Conservation (phyloP, 2,888 invertebrate genomes). For the Steinernema hermaphroditum region DNA sequence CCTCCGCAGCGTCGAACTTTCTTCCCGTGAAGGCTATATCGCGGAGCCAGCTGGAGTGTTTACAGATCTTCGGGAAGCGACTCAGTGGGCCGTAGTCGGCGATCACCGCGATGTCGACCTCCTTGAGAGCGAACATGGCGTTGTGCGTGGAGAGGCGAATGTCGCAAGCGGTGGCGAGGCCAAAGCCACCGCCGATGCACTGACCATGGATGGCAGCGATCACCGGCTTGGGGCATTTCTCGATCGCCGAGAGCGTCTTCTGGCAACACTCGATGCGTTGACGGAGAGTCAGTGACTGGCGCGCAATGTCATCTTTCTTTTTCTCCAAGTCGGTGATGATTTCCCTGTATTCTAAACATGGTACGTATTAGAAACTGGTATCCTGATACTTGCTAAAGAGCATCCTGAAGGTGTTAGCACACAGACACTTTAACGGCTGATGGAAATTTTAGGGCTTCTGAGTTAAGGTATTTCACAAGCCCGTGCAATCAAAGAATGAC, state of each 20-base stretch:
- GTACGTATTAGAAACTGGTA: too few relatives aligned
- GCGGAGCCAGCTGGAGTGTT: conserved; percentile 81
- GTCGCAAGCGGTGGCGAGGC: conserved; percentile 85
- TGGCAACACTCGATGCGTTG: conserved; percentile 47
- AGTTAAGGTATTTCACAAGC: too few relatives aligned
- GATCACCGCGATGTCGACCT: conserved; percentile 80
- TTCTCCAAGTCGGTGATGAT: background rate
- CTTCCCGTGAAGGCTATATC: conserved; percentile 87
- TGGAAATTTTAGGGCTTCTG: too few relatives aligned
- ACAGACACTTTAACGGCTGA: too few relatives aligned
- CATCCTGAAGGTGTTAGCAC: too few relatives aligned
- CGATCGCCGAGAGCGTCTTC: conserved; percentile 49
- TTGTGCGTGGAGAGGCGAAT: conserved; percentile 86
- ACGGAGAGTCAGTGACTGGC: conserved; percentile 38
- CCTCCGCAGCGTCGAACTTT: conserved; percentile 74
- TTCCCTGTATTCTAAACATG: background rate
- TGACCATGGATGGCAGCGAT: conserved; percentile 83
- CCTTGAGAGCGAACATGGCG: conserved; percentile 89
- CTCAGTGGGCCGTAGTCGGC: conserved; percentile 94
- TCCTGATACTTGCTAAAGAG: too few relatives aligned
- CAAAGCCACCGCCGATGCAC: conserved; percentile 89
- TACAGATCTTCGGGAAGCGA: conserved; percentile 85
- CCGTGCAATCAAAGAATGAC: too few relatives aligned
- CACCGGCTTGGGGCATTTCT: conserved; percentile 83
- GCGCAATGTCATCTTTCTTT: conserved; percentile 37